Base-by-base conservation (phyloP, 1,140 invertebrate species). In the Leptopilina clavipes region DNA sequence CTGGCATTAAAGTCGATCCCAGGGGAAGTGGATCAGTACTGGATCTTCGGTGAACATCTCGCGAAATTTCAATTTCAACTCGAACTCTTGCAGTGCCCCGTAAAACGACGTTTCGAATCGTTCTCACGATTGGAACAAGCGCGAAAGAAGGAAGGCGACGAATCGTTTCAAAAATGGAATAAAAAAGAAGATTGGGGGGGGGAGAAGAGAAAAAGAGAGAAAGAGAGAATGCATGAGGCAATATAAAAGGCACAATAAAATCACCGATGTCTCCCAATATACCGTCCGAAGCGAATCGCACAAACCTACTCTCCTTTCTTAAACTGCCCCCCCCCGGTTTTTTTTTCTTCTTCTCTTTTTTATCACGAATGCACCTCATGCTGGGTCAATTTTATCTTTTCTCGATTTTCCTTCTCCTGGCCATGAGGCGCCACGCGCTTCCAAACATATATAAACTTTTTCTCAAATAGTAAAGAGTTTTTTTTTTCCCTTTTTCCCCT, bases 191-290 rank as follows among this genome's bases (percentile, higher is more conserved):
- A n/a, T 3, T 14, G n/a, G n/a, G n/a, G n/a, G n/a, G n/a, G n/a
- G n/a, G n/a, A n/a, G n/a, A n/a, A n/a, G n/a, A n/a, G n/a, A 31
- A 59, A 14, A 59, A 65, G 40, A 71, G 25, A 31, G 25, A 31
- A 31, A 31, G 25, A 25, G 18, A 22, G 54, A 18, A 22, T 22
- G 54, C 54, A 31, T 74, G 52, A 43, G 31, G 65, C 56, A 72
- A 74, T 71, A 72, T 56, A 79, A 79, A 31, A 76, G 71, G 73
- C 70, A 65, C 73, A 76, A 76, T 79, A 79, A 76, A 79, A 79
- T 77, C 75, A 59, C 11, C 11, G 56, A 25, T 31, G 56, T 25
- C 22, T 59, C 12, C 19, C 19, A 59, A 59, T 59, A 59, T n/a
- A n/a, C 22, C 18, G 10, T 59, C 56, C 22, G 9, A 59, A 59